Evolutionary conservation across 1,140 invertebrate genomes (phyloP).

Genomic region (Mya arenaria): DNA sequence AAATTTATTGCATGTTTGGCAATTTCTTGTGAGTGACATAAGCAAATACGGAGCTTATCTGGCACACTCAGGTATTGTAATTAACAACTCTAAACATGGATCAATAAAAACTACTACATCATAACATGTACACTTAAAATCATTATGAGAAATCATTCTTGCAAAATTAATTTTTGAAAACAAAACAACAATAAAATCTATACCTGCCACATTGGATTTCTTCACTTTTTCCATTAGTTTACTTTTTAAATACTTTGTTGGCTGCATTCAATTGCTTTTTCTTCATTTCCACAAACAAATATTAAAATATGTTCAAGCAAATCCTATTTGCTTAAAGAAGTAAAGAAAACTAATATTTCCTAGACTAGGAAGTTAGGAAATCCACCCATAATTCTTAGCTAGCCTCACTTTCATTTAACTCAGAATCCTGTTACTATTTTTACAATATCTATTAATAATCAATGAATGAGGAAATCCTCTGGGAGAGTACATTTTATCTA

Average conservation of each 20-base stretch:
- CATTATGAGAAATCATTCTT: neutral
- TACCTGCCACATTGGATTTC: slow-evolving; percentile 41
- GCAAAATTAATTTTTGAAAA: neutral
- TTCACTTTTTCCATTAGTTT: slow-evolving; percentile 54
- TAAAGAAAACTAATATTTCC: slow-evolving; percentile 24
- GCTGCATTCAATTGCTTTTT: slow-evolving; percentile 50
- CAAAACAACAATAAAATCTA: neutral
- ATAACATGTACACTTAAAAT: too few relatives aligned
- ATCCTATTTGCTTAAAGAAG: neutral
- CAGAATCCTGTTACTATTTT: slow-evolving; percentile 28
- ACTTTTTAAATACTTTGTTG: slow-evolving; percentile 41
- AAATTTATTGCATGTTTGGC: too few relatives aligned
- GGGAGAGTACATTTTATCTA: neutral
- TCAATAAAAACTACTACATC: too few relatives aligned
- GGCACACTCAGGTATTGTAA: too few relatives aligned
- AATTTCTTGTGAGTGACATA: too few relatives aligned
- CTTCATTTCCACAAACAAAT: slow-evolving; percentile 23
- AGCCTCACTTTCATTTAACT: slow-evolving; percentile 45
- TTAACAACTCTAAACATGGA: too few relatives aligned
- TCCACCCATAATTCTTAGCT: slow-evolving; percentile 51
- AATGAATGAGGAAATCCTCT: slow-evolving; percentile 15
- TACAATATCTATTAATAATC: too few relatives aligned
- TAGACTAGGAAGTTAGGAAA: too few relatives aligned
- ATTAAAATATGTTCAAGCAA: neutral
- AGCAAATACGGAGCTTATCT: too few relatives aligned